These are phyloP conservation scores for Heliconius hortense DNA, from an alignment of 2,888 invertebrate genomes.

Conservation along the genomic window DNA sequence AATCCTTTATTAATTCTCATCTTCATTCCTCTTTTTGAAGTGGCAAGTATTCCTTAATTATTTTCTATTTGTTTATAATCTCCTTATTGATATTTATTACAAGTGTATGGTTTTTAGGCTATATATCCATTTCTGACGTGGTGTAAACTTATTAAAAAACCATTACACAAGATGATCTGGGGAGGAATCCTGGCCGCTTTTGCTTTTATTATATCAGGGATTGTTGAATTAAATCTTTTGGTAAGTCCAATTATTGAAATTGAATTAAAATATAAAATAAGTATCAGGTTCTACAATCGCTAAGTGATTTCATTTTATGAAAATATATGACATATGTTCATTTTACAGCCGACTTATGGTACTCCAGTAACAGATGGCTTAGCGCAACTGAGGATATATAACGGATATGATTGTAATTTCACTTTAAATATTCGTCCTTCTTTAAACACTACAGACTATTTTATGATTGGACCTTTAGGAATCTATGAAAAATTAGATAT, in stretches of 20 bases:
- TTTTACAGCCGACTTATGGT: conserved; percentile 81
- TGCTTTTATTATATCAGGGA: conserved; percentile 93
- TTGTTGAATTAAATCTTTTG: conserved; percentile 90
- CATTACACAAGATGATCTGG: conserved; percentile 92
- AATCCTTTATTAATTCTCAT: conserved; percentile 93
- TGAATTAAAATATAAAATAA: background rate
- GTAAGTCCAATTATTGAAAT: conserved; percentile 58
- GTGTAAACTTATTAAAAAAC: conserved; percentile 86
- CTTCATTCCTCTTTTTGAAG: conserved; percentile 93
- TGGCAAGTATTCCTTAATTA: conserved; percentile 59
- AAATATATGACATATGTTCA: background rate
- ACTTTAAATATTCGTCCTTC: conserved; percentile 53
- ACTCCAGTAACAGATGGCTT: conserved; percentile 81
- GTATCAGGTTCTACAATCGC: background rate
- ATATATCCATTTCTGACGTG: conserved; percentile 91
- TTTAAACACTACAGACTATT: conserved; percentile 45
- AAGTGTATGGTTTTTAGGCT: conserved; percentile 56
- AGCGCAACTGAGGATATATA: conserved; percentile 87
- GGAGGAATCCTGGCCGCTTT: conserved; percentile 93
- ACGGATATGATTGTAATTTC: conserved; percentile 83
- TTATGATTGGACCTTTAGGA: conserved; percentile 59
- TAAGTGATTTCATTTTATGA: background rate
- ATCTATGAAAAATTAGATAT: conserved; percentile 73
- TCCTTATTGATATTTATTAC: background rate
- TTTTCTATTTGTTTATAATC: background rate